Evolutionary conservation across 2,113 vertebrate species (phyloP).

Genomic region (Corydoras maculifer): DNA sequence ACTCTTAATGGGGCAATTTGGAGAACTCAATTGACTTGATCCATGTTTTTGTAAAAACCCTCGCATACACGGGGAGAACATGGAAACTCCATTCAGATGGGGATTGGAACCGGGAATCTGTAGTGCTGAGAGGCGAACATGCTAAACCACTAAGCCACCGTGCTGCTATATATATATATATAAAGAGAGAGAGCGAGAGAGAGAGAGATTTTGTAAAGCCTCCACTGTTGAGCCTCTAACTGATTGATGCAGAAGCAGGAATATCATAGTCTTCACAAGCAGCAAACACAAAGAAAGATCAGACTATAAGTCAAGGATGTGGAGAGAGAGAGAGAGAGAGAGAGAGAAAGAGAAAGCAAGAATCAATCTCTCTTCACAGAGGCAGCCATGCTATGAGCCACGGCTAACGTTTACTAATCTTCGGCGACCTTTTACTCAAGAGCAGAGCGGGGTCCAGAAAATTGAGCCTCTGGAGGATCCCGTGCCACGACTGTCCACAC

Average conservation of each 20-base stretch:
- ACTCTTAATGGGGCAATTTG: no score
- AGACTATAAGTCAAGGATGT: slow-evolving; percentile 7
- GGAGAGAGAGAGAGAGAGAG: background rate
- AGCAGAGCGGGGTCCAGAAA: slow-evolving; percentile 32
- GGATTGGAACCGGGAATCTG: no score
- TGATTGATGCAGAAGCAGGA: background rate
- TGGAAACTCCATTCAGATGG: no score
- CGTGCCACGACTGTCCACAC: slow-evolving; percentile 10
- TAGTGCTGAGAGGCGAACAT: no score
- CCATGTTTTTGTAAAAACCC: no score
- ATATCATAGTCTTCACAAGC: background rate
- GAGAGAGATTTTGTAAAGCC: no score
- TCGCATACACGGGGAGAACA: no score
- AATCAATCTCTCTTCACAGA: slow-evolving; percentile 27
- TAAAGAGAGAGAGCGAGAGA: no score
- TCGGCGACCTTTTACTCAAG: slow-evolving; percentile 34
- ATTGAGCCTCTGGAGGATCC: slow-evolving; percentile 10
- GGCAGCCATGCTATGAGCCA: background rate
- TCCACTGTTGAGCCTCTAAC: no score
- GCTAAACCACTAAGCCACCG: no score
- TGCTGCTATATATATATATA: no score
- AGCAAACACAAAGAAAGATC: slow-evolving; percentile 23
- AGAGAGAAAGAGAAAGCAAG: slow-evolving; percentile 14
- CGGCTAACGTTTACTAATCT: slow-evolving; percentile 38
- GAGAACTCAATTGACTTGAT: no score